These are phyloP conservation scores for Cichladusa arquata DNA, from an alignment of 2,113 vertebrate species.

Conservation along the genomic window DNA sequence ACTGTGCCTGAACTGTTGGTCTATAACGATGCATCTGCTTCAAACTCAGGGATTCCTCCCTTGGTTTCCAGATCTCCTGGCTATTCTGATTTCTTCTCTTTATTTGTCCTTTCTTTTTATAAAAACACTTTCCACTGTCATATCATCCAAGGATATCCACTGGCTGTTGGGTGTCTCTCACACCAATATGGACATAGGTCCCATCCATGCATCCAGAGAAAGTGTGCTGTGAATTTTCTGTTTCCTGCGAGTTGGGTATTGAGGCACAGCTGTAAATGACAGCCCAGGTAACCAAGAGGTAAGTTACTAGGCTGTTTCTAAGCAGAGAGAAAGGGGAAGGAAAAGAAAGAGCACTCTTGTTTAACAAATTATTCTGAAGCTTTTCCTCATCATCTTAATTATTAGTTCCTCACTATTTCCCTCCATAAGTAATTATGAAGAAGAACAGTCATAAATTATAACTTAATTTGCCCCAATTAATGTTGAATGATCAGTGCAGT, in stretches of 20 bases:
- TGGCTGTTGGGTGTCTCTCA: not conserved
- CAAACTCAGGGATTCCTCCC: not conserved
- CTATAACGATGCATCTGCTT: not conserved
- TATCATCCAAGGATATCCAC: not conserved
- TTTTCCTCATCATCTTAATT: conserved; percentile 13
- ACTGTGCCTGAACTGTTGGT: not conserved
- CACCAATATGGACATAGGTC: not conserved
- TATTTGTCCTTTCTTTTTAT: not conserved
- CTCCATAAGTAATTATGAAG: conserved; percentile 33
- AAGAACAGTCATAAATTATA: conserved; percentile 28
- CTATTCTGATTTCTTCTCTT: not conserved
- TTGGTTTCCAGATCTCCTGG: not conserved
- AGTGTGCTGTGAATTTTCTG: not conserved
- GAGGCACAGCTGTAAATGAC: not conserved
- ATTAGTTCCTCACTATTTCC: not conserved
- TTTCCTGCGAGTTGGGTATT: not conserved
- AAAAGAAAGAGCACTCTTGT: not conserved
- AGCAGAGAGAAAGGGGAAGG: not conserved
- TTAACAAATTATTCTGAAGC: conserved; percentile 7
- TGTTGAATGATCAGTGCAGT: conserved; percentile 14
- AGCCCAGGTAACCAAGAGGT: not conserved
- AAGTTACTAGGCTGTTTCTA: not conserved
- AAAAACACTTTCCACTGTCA: not conserved
- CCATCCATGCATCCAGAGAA: not conserved
- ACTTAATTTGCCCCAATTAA: conserved; percentile 48